Conservation (phyloP, 2,888 invertebrate species). For the Orgyia antiqua region DNA sequence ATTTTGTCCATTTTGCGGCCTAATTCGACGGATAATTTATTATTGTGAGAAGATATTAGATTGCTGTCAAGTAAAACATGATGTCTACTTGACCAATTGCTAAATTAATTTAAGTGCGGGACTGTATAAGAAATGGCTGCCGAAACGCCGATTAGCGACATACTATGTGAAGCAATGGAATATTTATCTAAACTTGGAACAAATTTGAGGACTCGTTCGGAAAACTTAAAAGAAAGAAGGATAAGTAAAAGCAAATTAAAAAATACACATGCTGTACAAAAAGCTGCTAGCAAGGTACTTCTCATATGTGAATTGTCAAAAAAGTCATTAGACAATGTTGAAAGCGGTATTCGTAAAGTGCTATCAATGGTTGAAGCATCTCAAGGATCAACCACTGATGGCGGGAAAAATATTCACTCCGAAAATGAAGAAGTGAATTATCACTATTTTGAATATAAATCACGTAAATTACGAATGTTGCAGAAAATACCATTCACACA, state of each 20-base stretch:
- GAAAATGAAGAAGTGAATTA: conserved; percentile 18
- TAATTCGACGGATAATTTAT: too few relatives aligned
- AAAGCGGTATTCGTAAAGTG: conserved; percentile 52
- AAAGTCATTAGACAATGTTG: conserved; percentile 66
- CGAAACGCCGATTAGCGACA: conserved; percentile 54
- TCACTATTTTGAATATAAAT: conserved; percentile 43
- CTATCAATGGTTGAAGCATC: conserved; percentile 37
- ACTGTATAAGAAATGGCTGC: conserved; percentile 70
- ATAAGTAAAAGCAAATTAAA: conserved; percentile 52
- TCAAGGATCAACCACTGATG: conserved; percentile 31
- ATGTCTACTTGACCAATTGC: too few relatives aligned
- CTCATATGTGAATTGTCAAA: conserved; percentile 67
- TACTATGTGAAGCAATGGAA: conserved; percentile 63
- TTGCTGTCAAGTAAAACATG: too few relatives aligned
- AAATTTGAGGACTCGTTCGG: conserved; percentile 58
- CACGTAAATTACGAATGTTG: conserved; percentile 45
- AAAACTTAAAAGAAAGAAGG: conserved; percentile 54
- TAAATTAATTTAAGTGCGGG: too few relatives aligned
- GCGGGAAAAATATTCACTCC: conserved; percentile 28
- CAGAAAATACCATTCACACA: conserved; percentile 51
- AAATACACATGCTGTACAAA: conserved; percentile 59
- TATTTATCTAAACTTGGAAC: conserved; percentile 67
- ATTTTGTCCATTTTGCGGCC: too few relatives aligned
- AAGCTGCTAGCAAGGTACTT: conserved; percentile 61
- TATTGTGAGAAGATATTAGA: too few relatives aligned